Evolutionary conservation across 2,113 vertebrate genomes (phyloP), one percentile per base, ranked within the genome.

Genomic region (Oncorhynchus tshawytscha): DNA sequence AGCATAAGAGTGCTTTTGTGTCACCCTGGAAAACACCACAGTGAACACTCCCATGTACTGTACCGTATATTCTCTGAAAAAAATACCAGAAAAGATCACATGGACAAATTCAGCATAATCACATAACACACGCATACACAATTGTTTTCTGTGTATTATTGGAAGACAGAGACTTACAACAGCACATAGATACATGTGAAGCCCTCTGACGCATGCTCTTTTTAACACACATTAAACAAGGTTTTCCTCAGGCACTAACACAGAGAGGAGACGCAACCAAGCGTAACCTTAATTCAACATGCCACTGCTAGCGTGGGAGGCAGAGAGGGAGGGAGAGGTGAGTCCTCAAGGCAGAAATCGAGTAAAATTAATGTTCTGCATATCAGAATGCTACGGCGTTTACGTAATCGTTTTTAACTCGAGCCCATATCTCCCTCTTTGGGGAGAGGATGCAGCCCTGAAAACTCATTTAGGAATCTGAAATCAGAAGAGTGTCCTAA

Each of bases 211-310:
- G 51, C 51, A 15, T 48, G 27, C 12, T 34, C 45, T 59, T 57
- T 64, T 67, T 73, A 51, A 45, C 71, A 64, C n/a, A 24, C 65
- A 77, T 82, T 59, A 65, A 86, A 85, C 13, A 27, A 68, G 59
- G 24, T 70, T 82, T 72, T 82, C 66, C 78, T 75, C 27, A 64
- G 68, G 48, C 29, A 5, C 3, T 39, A 62, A 18, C 67, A 25
- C 7, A 1, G 65, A 73, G 62, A 24, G 18, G 4, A 74, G 5
- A 54, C 1, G 27, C 51, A 71, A 67, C 64, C 18, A 13, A 72
- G 27, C 7, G 2, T 62, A 72, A 82, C 60, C 69, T 12, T 51
- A 0, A 72, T 72, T 64, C 5, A 45, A 48, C 45, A 76, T 66
- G 73, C 27, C 71, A n/a, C 13, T 48, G 18, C 20, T 4, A 4